Base-by-base conservation (phyloP, 2,797 vertebrate genomes). In the Pygocentrus nattereri region DNA sequence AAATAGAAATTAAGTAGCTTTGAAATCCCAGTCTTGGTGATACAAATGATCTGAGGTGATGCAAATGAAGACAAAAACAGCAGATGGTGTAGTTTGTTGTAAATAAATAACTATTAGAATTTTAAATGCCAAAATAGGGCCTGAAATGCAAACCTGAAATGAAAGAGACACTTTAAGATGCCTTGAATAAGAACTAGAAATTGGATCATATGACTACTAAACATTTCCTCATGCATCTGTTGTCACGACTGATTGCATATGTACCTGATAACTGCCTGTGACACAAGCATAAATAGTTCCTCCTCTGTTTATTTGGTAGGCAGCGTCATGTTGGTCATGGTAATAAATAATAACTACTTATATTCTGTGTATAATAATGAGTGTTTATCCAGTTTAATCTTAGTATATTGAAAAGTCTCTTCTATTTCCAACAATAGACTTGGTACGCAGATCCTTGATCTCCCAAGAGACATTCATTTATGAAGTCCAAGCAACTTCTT, bases 401-500 rank as follows among this genome's bases (percentile, higher is more conserved):
- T 38, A n/a, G 11, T 44, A 31, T 25, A 12, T 23, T 21, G 58
- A 30, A 38, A 64, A 69, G 69, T 49, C n/a, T 71, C 68, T 50
- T 7, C n/a, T 41, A 4, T 68, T 54, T n/a, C 3, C 13, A 23
- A 5, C 41, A 25, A 38, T 64, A 30, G 25, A 30, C 18, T 2
- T 67, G 62, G 15, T 21, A 34, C 11, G 18, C 2, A 50, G 69
- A 44, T 44, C 41, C 41, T 10, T 44, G 41, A 44, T 8, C 11
- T 10, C 41, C 41, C 11, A 44, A 44, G 41, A 12, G 41, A 13
- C 59, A 25, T 74, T 70, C 25, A 65, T 18, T 84, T 61, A 73
- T 41, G 23, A 78, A 54, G 25, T 78, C 79, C 71, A 82, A 85
- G 78, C 87, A 85, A 85, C 81, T 31, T 54, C 65, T 47, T 62